A percentile compares a stretch with the other conserved stretches of the same genome.
Evolutionary conservation across 2,888 invertebrate species (phyloP).

Genomic region (Limnephilus rhombicus): DNA sequence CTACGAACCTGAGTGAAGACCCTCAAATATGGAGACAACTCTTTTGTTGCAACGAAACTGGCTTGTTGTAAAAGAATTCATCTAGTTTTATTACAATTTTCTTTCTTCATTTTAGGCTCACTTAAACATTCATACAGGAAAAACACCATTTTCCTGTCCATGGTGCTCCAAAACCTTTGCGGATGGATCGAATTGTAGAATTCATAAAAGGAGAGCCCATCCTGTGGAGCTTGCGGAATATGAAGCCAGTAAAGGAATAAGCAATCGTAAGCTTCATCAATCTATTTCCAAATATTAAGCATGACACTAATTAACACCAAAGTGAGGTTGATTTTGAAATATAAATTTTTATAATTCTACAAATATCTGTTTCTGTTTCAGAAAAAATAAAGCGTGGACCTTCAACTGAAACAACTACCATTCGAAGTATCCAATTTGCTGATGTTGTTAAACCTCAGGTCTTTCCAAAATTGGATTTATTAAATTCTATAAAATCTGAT

Average conservation of each 20-base stretch:
- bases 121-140: constrained; percentile 61
- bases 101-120: constrained; percentile 50
- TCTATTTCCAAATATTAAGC: not conserved
- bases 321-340: not conserved
- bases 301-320: not conserved
- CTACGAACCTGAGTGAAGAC: not conserved
- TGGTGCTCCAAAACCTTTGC: constrained; percentile 62
- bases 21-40: not conserved
- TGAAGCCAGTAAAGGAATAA: constrained; percentile 56
- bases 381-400: not conserved
- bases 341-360: not conserved
- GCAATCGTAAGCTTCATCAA: not conserved
- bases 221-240: constrained; percentile 60
- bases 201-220: constrained; percentile 61
- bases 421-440: not conserved
- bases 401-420: not conserved
- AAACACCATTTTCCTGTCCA: constrained; percentile 58
- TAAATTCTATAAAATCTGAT: constrained; percentile 12
- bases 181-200: constrained; percentile 57
- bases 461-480: not conserved
- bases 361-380: not conserved
- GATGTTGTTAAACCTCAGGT: constrained; percentile 2
- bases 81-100: not conserved
- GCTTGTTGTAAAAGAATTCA: not conserved
- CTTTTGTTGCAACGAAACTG: not conserved